Percentiles rank a stretch among this genome's conserved stretches.
Evolutionary conservation across 2,888 invertebrate species (phyloP).

Genomic region (Apodemia duryi): DNA sequence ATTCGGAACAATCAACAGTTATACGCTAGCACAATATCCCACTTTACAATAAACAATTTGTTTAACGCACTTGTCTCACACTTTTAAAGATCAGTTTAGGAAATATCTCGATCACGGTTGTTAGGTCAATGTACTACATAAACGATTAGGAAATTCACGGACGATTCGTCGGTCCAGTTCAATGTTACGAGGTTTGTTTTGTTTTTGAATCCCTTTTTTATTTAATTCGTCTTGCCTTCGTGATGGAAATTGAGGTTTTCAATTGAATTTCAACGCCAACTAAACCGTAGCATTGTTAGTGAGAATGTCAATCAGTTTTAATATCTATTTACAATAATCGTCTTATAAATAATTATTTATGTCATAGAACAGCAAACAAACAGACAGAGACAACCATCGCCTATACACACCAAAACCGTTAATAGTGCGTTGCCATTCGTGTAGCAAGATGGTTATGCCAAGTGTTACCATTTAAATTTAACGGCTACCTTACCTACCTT

Average conservation of each 20-base stretch:
- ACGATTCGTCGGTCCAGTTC: conserved; percentile 23
- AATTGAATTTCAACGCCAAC: conserved; percentile 9
- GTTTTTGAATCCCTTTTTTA: conserved; percentile 17
- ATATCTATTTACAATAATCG: neutral
- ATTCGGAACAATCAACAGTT: conserved; percentile 32
- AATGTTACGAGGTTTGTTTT: conserved; percentile 21
- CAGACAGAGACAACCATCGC: too few species aligned
- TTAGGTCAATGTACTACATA: conserved; percentile 22
- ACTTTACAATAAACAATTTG: conserved; percentile 24
- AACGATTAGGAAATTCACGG: conserved; percentile 22
- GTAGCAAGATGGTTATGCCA: too few species aligned
- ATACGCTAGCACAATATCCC: conserved; percentile 23
- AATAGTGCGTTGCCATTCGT: too few species aligned
- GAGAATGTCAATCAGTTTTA: conserved; percentile 5
- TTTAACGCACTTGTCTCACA: conserved; percentile 26
- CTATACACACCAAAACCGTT: too few species aligned
- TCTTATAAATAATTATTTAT: neutral
- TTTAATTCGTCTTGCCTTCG: conserved; percentile 16
- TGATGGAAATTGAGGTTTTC: conserved; percentile 5
- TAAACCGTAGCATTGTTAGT: conserved; percentile 9
- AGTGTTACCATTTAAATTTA: too few species aligned
- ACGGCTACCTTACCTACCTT: too few species aligned
- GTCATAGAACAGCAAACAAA: too few species aligned
- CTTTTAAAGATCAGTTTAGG: conserved; percentile 17
- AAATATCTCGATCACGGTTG: conserved; percentile 22